Evolutionary conservation across 2,113 vertebrate genomes (phyloP).

Genomic region (Atrichornis clamosus): DNA sequence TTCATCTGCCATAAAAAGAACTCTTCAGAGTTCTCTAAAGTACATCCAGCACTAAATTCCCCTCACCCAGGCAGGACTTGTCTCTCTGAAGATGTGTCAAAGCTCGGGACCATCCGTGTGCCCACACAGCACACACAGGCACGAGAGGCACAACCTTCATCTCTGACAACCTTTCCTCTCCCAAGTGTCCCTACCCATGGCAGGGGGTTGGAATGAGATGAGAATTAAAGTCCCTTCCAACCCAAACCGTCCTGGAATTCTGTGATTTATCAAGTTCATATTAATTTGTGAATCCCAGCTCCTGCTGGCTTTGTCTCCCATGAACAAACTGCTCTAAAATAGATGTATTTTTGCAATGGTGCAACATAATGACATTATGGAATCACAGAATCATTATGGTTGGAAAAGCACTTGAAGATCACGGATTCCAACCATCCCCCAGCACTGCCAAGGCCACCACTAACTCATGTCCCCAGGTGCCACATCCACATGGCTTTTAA

Average conservation of each 20-base stretch:
- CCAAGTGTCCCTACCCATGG: not conserved
- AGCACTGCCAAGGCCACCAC: not conserved
- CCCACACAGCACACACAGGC: not conserved
- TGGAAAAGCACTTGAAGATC: not conserved
- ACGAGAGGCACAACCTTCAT: not conserved
- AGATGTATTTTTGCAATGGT: not conserved
- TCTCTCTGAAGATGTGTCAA: not conserved
- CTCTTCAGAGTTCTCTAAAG: not conserved
- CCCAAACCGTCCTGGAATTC: not conserved
- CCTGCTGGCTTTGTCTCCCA: not conserved
- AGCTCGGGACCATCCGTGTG: not conserved
- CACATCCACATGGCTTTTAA: not conserved
- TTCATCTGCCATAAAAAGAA: not conserved
- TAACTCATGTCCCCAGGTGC: not conserved
- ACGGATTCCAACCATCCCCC: accelerated
- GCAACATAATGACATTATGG: not conserved
- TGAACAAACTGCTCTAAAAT: not conserved
- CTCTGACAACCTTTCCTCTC: not conserved
- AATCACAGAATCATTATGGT: not conserved
- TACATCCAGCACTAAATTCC: not conserved
- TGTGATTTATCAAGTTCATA: not conserved
- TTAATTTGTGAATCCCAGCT: not conserved
- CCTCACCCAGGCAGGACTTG: not conserved
- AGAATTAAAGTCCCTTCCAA: not conserved
- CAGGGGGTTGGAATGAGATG: not conserved